Conservation (phyloP, 2,888 invertebrate genomes). For the Caenorhabditis sulstoni region DNA sequence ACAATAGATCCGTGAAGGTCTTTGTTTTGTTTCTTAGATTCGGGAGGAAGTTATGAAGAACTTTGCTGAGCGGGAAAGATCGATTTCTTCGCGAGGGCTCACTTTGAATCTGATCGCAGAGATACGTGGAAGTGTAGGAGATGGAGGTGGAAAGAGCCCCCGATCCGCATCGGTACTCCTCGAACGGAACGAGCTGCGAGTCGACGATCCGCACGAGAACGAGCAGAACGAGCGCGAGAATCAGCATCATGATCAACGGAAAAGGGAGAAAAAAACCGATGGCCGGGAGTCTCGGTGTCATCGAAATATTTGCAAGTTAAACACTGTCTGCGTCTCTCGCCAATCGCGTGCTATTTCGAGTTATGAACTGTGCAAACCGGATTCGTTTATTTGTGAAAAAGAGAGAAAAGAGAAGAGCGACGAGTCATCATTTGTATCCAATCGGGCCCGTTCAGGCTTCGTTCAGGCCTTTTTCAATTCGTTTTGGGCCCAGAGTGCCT, state of each 20-base stretch:
- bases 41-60: no score
- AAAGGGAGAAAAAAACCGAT: not conserved
- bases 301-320: constrained; percentile 40
- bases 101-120: constrained; percentile 60
- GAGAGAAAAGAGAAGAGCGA: not conserved
- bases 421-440: not conserved
- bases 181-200: constrained; percentile 43
- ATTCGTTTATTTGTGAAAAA: not conserved
- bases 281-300: not conserved
- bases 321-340: constrained; percentile 48
- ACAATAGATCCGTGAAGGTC: no score
- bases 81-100: constrained; percentile 20
- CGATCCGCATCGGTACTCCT: constrained; percentile 49
- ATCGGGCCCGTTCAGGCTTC: no score
- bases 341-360: constrained; percentile 2
- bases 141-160: constrained; percentile 37
- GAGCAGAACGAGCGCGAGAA: not conserved
- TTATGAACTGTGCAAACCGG: constrained; percentile 21
- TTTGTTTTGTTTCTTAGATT: no score
- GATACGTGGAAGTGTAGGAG: constrained; percentile 45
- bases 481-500: no score
- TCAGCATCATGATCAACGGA: not conserved
- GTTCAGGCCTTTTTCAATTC: no score
- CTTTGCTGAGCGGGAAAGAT: no score
- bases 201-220: not conserved